Evolutionary conservation across 2,797 vertebrate species (phyloP), one percentile per base, ranked within the genome.

Genomic region (Spea hammondii): DNA sequence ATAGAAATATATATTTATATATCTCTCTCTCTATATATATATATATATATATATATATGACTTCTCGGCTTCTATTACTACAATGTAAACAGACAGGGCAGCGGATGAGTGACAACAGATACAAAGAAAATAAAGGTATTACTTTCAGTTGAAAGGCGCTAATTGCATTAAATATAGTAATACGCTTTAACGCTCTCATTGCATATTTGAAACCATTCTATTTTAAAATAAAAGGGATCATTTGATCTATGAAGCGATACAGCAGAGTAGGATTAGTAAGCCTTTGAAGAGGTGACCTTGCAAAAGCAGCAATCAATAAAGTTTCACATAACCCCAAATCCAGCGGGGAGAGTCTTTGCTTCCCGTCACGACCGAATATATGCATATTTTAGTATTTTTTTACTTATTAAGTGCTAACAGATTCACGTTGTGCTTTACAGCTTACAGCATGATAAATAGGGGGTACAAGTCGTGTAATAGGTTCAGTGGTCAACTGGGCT

Each of bases 111-210:
- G 59, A 62, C 59, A 62, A 62, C n/a, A 17, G 59, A 62, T 62
- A 62, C 14, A 62, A 9, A 32, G 59, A 62, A 62, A 62, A 62
- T 62, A 62, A 62, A 62, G 14, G 59, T 62, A 14, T 62, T 62
- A 17, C 59, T 62, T 62, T 62, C 59, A 62, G 59, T 9, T 62
- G 32, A 62, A 9, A 62, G 59, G 59, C 14, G 14, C 59, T 62
- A 32, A 32, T 62, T 17, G 59, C 59, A 62, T 62, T 62, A 17
- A 62, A 62, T 62, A 62, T 62, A 62, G 59, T 6, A 17, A 17
- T 62, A 5, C 32, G 59, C 59, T 32, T 62, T 0, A 12, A 5
- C 6, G 59, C 59, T 62, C 12, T 62, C 59, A 62, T 62, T 62
- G 4, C 59, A 62, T 6, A n/a, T 62, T 62, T 62, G 59, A 6